Conservation (phyloP, 2,888 invertebrate genomes). For the Globia sparganii region DNA sequence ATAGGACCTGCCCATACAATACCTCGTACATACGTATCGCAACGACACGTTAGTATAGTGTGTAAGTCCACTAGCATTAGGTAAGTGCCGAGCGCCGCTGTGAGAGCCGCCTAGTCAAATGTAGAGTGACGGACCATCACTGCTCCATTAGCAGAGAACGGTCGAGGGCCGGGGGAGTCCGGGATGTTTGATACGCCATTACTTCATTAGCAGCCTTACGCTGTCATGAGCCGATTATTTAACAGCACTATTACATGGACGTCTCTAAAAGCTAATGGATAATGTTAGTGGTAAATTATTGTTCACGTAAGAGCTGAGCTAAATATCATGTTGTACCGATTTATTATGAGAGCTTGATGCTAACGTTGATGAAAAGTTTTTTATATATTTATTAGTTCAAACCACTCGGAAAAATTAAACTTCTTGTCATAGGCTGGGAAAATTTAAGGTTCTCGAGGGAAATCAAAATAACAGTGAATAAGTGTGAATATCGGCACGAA, state of each 20-base stretch:
- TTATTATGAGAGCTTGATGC: conserved; percentile 37
- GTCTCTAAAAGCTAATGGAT: conserved; percentile 70
- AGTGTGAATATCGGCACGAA: conserved; percentile 48
- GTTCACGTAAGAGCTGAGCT: conserved; percentile 57
- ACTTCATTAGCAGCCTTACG: conserved; percentile 86
- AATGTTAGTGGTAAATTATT: conserved; percentile 62
- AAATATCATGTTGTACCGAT: conserved; percentile 51
- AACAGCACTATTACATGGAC: conserved; percentile 70
- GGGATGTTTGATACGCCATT: conserved; percentile 88
- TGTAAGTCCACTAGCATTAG: conserved; percentile 78
- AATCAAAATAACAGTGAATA: conserved; percentile 56
- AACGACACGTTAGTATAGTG: conserved; percentile 61
- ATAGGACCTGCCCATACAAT: background rate
- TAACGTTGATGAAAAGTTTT: conserved; percentile 6
- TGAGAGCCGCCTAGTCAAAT: conserved; percentile 89
- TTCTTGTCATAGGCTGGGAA: conserved; percentile 32
- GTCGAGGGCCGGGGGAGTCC: conserved; percentile 71
- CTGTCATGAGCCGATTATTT: conserved; percentile 73
- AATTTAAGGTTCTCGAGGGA: conserved; percentile 57
- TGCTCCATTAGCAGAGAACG: conserved; percentile 86
- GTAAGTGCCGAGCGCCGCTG: conserved; percentile 81
- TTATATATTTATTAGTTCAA: background rate
- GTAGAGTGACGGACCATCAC: conserved; percentile 89
- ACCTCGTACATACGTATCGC: conserved; percentile 6
- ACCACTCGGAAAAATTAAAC: conserved; percentile 45